phyloP scores from a whole-genome alignment of 1,140 invertebrate species.

The Aradophagus sp. region DNA sequence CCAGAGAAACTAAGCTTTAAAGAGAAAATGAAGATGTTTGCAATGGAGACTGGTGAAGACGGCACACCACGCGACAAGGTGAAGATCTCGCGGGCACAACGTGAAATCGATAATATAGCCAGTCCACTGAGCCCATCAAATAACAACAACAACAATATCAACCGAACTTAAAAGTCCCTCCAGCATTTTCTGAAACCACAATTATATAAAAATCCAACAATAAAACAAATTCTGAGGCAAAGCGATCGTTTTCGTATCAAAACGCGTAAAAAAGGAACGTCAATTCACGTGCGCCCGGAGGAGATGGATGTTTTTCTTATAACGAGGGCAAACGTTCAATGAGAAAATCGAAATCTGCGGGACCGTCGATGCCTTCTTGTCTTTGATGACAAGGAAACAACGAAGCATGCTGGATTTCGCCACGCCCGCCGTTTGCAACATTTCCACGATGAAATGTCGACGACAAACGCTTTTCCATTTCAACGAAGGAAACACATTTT shows the following conservation, averaged over 20 bases:
- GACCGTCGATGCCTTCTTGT: conserved; percentile 37
- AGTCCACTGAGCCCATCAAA: conserved; percentile 72
- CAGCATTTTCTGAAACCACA: no score
- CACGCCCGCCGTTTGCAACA: conserved; percentile 34
- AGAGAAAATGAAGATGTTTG: conserved; percentile 98
- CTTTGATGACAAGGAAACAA: conserved; percentile 33
- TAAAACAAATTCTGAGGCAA: no score
- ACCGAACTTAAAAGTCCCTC: conserved; percentile 37
- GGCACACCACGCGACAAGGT: conserved; percentile 92
- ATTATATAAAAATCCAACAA: conserved; percentile 9
- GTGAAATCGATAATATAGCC: conserved; percentile 87
- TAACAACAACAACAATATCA: conserved; percentile 56
- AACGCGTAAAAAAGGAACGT: no score
- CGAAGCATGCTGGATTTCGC: conserved; percentile 37
- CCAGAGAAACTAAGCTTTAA: conserved; percentile 94
- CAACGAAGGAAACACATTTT: conserved; percentile 23
- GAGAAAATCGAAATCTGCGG: conserved; percentile 6
- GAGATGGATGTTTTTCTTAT: conserved; percentile 24
- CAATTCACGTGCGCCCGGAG: no score
- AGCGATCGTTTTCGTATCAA: no score
- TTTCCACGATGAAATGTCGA: conserved; percentile 49
- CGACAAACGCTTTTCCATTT: conserved; percentile 51
- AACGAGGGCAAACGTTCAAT: not conserved
- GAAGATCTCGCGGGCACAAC: conserved; percentile 93
- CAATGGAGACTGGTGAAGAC: conserved; percentile 89